phyloP scores from a whole-genome alignment of 1,140 invertebrate species.

The Ctenoplectra terminalis region DNA sequence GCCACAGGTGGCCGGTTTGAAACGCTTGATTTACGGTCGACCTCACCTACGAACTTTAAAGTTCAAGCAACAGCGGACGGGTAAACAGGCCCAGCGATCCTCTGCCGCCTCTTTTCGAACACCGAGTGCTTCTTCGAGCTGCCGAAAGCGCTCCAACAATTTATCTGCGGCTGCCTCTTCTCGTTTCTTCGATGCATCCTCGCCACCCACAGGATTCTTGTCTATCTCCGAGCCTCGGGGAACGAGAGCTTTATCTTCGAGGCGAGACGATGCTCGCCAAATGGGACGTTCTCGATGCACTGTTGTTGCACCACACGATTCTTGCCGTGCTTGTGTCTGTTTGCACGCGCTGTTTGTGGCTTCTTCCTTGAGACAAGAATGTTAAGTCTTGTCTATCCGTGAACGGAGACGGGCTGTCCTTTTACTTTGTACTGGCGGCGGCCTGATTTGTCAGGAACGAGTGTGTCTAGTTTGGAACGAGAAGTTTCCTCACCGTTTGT shows the following conservation, averaged over 20 bases:
- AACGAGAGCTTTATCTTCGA: slow-evolving; percentile 30
- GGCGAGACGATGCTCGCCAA: slow-evolving; percentile 34
- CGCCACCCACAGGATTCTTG: background rate
- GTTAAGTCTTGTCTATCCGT: slow-evolving; percentile 3
- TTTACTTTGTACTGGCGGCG: background rate
- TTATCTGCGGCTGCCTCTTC: background rate
- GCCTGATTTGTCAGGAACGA: slow-evolving; percentile 21
- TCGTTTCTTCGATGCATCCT: background rate
- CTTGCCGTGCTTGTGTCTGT: background rate
- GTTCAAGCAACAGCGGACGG: slow-evolving; percentile 63
- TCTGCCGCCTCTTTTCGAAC: slow-evolving; percentile 41
- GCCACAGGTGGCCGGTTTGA: slow-evolving; percentile 76
- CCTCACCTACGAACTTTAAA: slow-evolving; percentile 73
- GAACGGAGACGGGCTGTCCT: background rate
- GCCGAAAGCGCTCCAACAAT: slow-evolving; percentile 31
- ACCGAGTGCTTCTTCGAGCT: slow-evolving; percentile 44
- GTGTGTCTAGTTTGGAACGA: background rate
- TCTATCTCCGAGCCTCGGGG: background rate
- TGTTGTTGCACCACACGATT: slow-evolving; percentile 1
- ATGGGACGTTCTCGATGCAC: slow-evolving; percentile 17
- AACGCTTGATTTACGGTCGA: slow-evolving; percentile 75
- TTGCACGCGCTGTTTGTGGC: slow-evolving; percentile 20
- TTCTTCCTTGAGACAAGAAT: background rate
- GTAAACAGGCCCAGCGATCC: slow-evolving; percentile 67
- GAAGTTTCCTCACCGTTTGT: background rate